Evolutionary conservation across 2,888 invertebrate species (phyloP), one percentile per base, ranked within the genome.

Genomic region (Artemia sinica): DNA sequence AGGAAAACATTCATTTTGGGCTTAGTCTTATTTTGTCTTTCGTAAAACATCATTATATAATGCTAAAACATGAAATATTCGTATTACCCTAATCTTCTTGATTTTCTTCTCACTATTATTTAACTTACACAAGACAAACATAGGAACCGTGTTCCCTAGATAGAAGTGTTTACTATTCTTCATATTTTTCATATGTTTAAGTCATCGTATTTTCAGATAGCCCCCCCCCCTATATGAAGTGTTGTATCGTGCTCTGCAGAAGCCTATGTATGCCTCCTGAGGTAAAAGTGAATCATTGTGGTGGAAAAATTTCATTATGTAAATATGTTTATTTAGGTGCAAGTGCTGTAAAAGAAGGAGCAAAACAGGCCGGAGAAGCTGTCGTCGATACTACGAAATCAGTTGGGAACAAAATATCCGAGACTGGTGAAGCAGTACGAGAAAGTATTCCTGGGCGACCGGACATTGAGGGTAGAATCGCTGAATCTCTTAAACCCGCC

Each of bases 381-480:
- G 63, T 58, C 14, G 10, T 28, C 8, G 63, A 58, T 10, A 58
- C 63, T 10, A 58, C 63, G 11, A 58, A 28, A 58, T 9, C 63
- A 28, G 63, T 28, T 11, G 63, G 63, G 63, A 28, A 58, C n/a
- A 58, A 58, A 28, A 28, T 58, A 11, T n/a, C 63, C 10, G 63
- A 58, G 28, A 58, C 28, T 9, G 14, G 14, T 28, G 14, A 58
- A 9, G 63, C n/a, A n/a, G 28, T 58, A n/a, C n/a, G 28, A 28
- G 63, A 58, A 28, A 58, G 63, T 58, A 10, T 58, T n/a, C 63
- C 63, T 28, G 28, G 63, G 8, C 14, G n/a, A n/a, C 63, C 63
- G 28, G 63, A 58, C 28, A 28, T 58, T 58, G 63, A 58, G 63
- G 63, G 63, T 8, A n/a, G 63, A n/a, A 58, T 58, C 63, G 63